phyloP scores from a whole-genome alignment of 2,888 invertebrate genomes.

The Graphium colonna region DNA sequence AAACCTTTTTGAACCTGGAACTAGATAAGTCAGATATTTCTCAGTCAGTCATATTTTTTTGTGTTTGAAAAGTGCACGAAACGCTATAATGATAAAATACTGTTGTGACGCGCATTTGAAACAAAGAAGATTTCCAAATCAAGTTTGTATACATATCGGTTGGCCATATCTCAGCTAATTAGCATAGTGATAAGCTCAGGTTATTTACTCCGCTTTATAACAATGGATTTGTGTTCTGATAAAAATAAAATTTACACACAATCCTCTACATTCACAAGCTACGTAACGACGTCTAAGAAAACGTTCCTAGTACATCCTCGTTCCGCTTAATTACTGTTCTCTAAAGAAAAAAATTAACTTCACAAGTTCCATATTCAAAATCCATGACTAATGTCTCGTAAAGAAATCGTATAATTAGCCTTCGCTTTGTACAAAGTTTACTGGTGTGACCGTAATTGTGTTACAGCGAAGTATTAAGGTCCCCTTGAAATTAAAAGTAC shows the following conservation, averaged over 20 bases:
- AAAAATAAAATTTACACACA: slow-evolving; percentile 14
- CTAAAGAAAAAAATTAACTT: background rate
- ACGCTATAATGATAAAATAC: too few relatives aligned
- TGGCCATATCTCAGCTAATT: slow-evolving; percentile 9
- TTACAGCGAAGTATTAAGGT: slow-evolving; percentile 27
- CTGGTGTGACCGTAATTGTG: slow-evolving; percentile 1
- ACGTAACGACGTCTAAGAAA: too few relatives aligned
- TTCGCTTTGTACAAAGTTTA: background rate
- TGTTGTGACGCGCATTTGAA: too few relatives aligned
- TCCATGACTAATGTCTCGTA: slow-evolving; percentile 4
- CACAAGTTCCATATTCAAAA: background rate
- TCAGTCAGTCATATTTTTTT: too few relatives aligned
- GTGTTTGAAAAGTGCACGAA: too few relatives aligned
- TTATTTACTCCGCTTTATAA: slow-evolving; percentile 6
- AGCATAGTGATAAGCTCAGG: slow-evolving; percentile 13
- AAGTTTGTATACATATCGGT: background rate
- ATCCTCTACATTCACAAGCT: slow-evolving; percentile 1
- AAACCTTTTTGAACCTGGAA: too few relatives aligned
- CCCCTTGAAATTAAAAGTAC: slow-evolving; percentile 40
- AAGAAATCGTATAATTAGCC: slow-evolving; percentile 11
- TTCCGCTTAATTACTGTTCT: too few relatives aligned
- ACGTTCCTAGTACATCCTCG: too few relatives aligned
- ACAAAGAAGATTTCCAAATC: slow-evolving; percentile 3
- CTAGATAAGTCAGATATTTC: too few relatives aligned
- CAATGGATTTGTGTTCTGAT: slow-evolving; percentile 5